Evolutionary conservation across 23 tunicate species (phyloP).

Genomic region (Ascidia mentula): DNA sequence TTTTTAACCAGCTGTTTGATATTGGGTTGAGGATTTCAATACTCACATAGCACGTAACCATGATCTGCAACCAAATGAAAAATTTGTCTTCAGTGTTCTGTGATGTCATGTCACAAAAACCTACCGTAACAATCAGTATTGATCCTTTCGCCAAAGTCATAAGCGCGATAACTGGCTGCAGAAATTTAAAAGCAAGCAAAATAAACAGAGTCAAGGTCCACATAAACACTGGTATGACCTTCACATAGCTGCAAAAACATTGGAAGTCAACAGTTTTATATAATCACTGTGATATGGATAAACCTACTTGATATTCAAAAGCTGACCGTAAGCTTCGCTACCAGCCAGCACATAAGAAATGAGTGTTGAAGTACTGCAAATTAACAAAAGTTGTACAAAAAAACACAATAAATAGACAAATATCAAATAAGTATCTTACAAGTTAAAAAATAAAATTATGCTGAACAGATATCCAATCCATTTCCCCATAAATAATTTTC

Average conservation of each 20-base stretch:
- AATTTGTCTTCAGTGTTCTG: background rate
- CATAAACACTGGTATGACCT: constrained; percentile 18
- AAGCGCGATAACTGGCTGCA: constrained; percentile 27
- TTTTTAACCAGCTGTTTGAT: constrained; percentile 16
- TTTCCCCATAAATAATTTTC: constrained; percentile 28
- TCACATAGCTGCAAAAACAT: background rate
- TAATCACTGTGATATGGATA: background rate
- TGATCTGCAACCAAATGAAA: background rate
- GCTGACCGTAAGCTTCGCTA: constrained; percentile 38
- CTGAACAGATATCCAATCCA: constrained; percentile 9
- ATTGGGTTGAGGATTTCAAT: constrained; percentile 11
- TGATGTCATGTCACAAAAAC: background rate
- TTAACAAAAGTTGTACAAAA: background rate
- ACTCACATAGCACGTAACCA: constrained; percentile 25
- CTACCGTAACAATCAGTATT: constrained; percentile 18
- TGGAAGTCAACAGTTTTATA: background rate
- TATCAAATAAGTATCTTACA: constrained; percentile 42
- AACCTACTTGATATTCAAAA: constrained; percentile 16
- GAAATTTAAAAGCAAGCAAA: constrained; percentile 1
- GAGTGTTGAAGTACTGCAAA: constrained; percentile 6
- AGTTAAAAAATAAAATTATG: constrained; percentile 23
- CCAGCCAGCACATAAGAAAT: constrained; percentile 43
- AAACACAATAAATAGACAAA: background rate
- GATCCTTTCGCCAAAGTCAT: constrained; percentile 33
- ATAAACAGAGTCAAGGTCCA: constrained; percentile 18